Evolutionary conservation across 2,113 vertebrate genomes (phyloP).

Genomic region (Lipophrys pholis): DNA sequence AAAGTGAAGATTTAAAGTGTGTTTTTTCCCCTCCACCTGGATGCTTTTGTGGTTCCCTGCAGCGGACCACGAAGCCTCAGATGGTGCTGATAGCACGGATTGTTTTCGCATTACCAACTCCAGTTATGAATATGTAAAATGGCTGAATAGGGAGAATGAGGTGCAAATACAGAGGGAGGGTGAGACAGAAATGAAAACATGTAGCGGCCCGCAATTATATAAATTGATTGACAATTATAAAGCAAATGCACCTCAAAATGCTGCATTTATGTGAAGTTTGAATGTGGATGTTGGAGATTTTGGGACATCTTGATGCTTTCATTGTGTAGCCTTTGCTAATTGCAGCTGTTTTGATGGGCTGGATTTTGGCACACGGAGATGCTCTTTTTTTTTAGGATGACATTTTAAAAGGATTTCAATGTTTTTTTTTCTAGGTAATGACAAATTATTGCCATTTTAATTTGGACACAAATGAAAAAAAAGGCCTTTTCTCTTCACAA

Average conservation of each 20-base stretch:
- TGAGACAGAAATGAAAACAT: conserved; percentile 66
- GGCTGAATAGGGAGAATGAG: conserved; percentile 80
- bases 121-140: conserved; percentile 86
- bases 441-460: conserved; percentile 52
- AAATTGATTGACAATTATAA: conserved; percentile 26
- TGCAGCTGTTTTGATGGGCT: conserved; percentile 70
- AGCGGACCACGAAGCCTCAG: conserved; percentile 55
- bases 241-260: conserved; percentile 16
- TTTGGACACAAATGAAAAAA: conserved; percentile 46
- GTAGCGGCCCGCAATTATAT: conserved; percentile 27
- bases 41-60: conserved; percentile 42
- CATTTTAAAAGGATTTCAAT: conserved; percentile 26
- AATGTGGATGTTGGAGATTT: conserved; percentile 36
- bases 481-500: conserved; percentile 24
- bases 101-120: conserved; percentile 84
- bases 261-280: conserved; percentile 54
- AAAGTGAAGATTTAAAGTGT: conserved; percentile 20
- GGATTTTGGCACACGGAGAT: conserved; percentile 39
- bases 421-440: conserved; percentile 13
- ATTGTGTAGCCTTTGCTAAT: conserved; percentile 67
- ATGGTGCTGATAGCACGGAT: conserved; percentile 76
- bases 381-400: conserved; percentile 25
- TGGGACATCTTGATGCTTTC: conserved; percentile 12
- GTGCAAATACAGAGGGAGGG: conserved; percentile 75
- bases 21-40: neutral